A percentile compares a stretch with the other conserved stretches of the same genome.
These are phyloP conservation scores for Drosophila macrospina DNA, from an alignment of 2,888 invertebrate species.

Conservation along the genomic window DNA sequence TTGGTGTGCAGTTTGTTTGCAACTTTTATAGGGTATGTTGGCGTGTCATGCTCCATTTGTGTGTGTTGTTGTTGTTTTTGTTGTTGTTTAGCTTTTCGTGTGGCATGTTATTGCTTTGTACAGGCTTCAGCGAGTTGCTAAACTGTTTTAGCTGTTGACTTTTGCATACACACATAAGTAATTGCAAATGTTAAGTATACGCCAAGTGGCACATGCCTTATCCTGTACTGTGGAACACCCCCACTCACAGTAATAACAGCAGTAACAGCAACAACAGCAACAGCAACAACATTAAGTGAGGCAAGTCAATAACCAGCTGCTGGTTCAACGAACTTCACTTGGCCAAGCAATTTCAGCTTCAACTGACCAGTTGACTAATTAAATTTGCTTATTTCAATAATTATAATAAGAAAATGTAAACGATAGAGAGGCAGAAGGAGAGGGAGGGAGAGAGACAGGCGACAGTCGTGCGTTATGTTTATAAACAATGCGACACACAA, in stretches of 20 bases:
- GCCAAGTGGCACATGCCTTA: conserved; percentile 43
- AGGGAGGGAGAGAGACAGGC: not conserved
- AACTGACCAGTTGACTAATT: conserved; percentile 62
- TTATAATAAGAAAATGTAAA: conserved; percentile 18
- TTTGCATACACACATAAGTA: conserved; percentile 35
- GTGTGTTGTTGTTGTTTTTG: too few species aligned
- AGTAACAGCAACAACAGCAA: not conserved
- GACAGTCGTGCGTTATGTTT: conserved; percentile 45
- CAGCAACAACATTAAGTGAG: not conserved
- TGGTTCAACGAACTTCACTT: conserved; percentile 64
- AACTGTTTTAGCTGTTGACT: conserved; percentile 34
- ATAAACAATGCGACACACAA: conserved; percentile 30
- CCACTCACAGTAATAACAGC: not conserved
- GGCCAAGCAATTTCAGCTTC: conserved; percentile 28
- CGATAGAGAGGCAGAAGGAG: not conserved
- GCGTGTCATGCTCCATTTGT: not conserved
- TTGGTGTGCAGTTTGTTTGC: conserved; percentile 13
- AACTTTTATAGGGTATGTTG: conserved; percentile 16
- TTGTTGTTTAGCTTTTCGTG: not conserved
- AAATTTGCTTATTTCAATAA: conserved; percentile 58
- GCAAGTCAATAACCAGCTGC: conserved; percentile 47
- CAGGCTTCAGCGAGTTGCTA: conserved; percentile 32
- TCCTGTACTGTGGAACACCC: conserved; percentile 19
- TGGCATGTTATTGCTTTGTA: conserved; percentile 35
- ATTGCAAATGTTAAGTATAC: conserved; percentile 54